A percentile compares a stretch with the other conserved stretches of the same genome.
Evolutionary conservation across 2,888 invertebrate species (phyloP).

Genomic region (Neoscelio sp.): DNA sequence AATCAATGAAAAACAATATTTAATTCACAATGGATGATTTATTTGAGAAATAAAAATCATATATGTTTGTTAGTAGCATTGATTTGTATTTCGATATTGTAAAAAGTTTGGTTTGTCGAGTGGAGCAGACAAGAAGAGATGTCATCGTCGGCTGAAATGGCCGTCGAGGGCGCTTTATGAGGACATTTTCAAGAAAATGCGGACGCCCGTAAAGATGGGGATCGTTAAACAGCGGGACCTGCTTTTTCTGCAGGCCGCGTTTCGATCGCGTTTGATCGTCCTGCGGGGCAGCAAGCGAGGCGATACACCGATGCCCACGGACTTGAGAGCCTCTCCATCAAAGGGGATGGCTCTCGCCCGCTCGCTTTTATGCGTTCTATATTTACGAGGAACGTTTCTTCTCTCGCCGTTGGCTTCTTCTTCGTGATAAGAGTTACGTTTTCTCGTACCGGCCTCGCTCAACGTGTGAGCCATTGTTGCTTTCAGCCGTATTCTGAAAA

Average conservation of each 20-base stretch:
- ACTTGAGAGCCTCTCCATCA: slow-evolving; percentile 81
- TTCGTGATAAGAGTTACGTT: slow-evolving; percentile 78
- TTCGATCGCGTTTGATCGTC: slow-evolving; percentile 73
- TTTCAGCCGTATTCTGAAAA: slow-evolving; percentile 45
- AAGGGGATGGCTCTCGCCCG: slow-evolving; percentile 75
- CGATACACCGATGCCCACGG: slow-evolving; percentile 73
- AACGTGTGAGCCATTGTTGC: slow-evolving; percentile 51
- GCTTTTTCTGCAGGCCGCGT: slow-evolving; percentile 43
- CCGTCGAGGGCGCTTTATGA: slow-evolving; percentile 71
- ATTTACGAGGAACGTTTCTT: slow-evolving; percentile 81
- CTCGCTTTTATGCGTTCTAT: slow-evolving; percentile 79
- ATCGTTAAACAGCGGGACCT: slow-evolving; percentile 75
- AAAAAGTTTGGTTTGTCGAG: slow-evolving; percentile 21
- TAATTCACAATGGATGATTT: slow-evolving; percentile 19
- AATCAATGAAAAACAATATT: slow-evolving; percentile 16
- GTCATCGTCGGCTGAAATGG: slow-evolving; percentile 42
- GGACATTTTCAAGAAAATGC: slow-evolving; percentile 79
- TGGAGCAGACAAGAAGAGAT: slow-evolving; percentile 26
- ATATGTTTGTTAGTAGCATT: neutral
- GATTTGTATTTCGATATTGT: slow-evolving; percentile 26
- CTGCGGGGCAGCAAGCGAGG: slow-evolving; percentile 73
- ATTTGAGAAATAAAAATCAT: slow-evolving; percentile 1
- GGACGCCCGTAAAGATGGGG: slow-evolving; percentile 75
- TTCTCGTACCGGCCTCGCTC: slow-evolving; percentile 32
- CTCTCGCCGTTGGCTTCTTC: slow-evolving; percentile 76